Evolutionary conservation across 2,888 invertebrate genomes (phyloP), one percentile per base, ranked within the genome.

Genomic region (Digitonthophagus gazella): DNA sequence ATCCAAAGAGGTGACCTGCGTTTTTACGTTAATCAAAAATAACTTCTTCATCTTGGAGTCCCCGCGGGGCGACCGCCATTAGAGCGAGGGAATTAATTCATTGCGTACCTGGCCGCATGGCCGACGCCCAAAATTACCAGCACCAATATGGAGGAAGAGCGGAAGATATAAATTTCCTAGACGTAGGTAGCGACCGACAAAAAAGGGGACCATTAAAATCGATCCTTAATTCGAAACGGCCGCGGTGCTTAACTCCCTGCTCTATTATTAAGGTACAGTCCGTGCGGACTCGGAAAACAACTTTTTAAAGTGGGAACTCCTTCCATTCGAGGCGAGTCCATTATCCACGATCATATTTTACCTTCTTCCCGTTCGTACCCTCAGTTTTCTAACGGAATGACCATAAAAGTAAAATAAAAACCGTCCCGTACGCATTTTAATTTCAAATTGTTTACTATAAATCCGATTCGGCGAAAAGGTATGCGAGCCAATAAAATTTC

Each of bases 111-210:
- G 28, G 28, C 28, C 28, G 28, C 28, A 44, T 44, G 28, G 28
- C 8, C 3, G 28, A 44, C 28, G 28, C 28, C 28, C 28, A 54
- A 65, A 65, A 65, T 65, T 65, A 54, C 65, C 65, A n/a, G 44
- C 22, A 44, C 65, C 65, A 65, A 65, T 6, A 65, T 65, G 65
- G 65, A 15, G 44, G 22, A 28, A 16, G 18, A 65, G 54, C 65
- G 65, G 65, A 65, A 65, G 65, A 65, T 16, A 65, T 65, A 65
- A 65, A 65, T 65, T 65, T 65, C 28, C 65, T 65, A 44, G 28
- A 44, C 28, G 28, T 44, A 44, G 28, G 28, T 44, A 44, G 28
- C 28, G 28, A 11, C 28, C 28, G 28, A 44, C 28, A 44, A 44
- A 44, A 44, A 44, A 44, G 28, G 28, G 28, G 28, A 44, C 28